Evolutionary conservation across 2,797 vertebrate genomes (phyloP), one percentile per base, ranked within the genome.

Genomic region (Ispidina lecontei): DNA sequence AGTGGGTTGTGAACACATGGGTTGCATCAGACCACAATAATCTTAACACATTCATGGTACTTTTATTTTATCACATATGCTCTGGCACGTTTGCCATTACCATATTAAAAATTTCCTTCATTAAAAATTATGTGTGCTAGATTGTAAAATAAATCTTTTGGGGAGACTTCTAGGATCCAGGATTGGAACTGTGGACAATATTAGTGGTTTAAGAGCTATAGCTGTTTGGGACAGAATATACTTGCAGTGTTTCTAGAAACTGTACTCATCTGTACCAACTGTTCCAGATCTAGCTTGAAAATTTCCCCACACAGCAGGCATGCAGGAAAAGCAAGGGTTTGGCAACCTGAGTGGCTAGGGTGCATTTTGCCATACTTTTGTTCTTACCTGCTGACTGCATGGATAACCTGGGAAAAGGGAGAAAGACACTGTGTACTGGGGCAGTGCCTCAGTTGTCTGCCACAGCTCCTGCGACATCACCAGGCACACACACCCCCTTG

Each of bases 11-110:
- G 47, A 35, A 21, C 29, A 59, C 10, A 7, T 26, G 7, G 43
- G 3, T 43, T 78, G 37, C 37, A 35, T 49, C 28, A 46, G 20
- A 4, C 43, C 71, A 11, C 41, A 54, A 6, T 21, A 41, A 33
- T 8, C 46, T 65, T 1, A 1, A 9, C 49, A 29, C 41, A 29
- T 6, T 55, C 35, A 44, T 13, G 39, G 11, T 51, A 21, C 26
- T 59, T 73, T 2, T 2, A 47, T 10, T 4, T 51, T 26, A 7
- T 23, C 41, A 51, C 22, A 19, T 6, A 0, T 1, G 39, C 31
- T 58, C 47, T 47, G 54, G 22, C 7, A 67, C 1, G 0, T 67
- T 65, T 79, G 26, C 26, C 14, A 5, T 62, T 67, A 37, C 39
- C 10, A 28, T 7, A 13, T 49, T 7, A n/a, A 70, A 74, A 41